Percentiles rank a stretch among this genome's conserved stretches.
phyloP scores from a whole-genome alignment of 1,140 invertebrate genomes.

The Drosophila yakuba region DNA sequence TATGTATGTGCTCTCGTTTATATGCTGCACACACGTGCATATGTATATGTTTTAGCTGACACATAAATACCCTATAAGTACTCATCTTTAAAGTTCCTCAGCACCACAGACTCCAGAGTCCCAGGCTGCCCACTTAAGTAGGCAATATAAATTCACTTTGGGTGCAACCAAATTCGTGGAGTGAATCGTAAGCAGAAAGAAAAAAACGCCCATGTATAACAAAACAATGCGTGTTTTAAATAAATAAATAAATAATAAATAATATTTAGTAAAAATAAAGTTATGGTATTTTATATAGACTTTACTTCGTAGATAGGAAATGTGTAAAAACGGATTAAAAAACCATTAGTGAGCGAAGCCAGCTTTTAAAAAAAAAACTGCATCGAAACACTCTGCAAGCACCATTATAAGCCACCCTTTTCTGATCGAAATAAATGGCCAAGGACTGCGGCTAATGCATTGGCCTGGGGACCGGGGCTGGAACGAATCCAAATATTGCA shows the following conservation, averaged over 20 bases:
- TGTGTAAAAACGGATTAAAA: no score
- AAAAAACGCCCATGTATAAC: neutral
- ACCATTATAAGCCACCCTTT: neutral
- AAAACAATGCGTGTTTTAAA: no score
- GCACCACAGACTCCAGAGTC: neutral
- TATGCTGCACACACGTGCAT: constrained; percentile 19
- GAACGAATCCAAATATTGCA: constrained; percentile 34
- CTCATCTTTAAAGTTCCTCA: constrained; percentile 22
- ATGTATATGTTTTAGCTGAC: constrained; percentile 2
- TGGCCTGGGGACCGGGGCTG: constrained; percentile 8
- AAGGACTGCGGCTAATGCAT: constrained; percentile 3
- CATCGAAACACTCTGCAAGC: neutral
- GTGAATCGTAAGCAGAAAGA: constrained; percentile 9
- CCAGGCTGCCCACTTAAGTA: constrained; percentile 26
- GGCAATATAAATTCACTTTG: constrained; percentile 49
- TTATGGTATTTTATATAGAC: no score
- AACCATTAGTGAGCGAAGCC: no score
- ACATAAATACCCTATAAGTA: constrained; percentile 23
- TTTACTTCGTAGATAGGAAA: no score
- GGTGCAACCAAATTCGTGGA: constrained; percentile 25
- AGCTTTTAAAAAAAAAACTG: no score
- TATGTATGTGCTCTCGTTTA: neutral
- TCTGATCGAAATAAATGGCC: constrained; percentile 1
- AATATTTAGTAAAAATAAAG: no score
- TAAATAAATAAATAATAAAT: no score